phyloP scores from a whole-genome alignment of 2,888 invertebrate species.

The Drosophila engyochracea region DNA sequence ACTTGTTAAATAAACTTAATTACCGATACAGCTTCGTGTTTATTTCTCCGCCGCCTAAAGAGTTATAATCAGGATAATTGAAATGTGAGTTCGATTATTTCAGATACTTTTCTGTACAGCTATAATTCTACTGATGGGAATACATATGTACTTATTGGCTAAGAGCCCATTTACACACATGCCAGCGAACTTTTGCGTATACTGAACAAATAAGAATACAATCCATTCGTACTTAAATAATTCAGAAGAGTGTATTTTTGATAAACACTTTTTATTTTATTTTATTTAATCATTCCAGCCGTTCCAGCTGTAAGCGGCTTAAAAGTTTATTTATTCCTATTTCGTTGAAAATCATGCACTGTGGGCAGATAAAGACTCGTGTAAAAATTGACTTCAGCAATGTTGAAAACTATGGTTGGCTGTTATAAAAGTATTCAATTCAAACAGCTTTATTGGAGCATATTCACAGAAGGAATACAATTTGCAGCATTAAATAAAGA shows the following conservation, averaged over 20 bases:
- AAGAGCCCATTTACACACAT: background rate
- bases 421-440: background rate
- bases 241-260: background rate
- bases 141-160: background rate
- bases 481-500: background rate
- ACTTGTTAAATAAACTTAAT: constrained; percentile 1
- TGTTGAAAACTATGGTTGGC: background rate
- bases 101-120: background rate
- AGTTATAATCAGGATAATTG: background rate
- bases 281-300: background rate
- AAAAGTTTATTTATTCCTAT: background rate
- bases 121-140: background rate
- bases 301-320: background rate
- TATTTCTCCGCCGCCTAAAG: background rate
- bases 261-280: background rate
- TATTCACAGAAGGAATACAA: too few relatives aligned
- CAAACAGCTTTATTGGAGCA: too few relatives aligned
- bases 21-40: background rate
- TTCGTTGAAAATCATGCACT: background rate
- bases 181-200: background rate
- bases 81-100: background rate
- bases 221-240: background rate
- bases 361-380: background rate
- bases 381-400: background rate
- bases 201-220: background rate